Evolutionary conservation across 2,797 vertebrate genomes (phyloP), one percentile per base, ranked within the genome.

Genomic region (Semaprochilodus insignis): DNA sequence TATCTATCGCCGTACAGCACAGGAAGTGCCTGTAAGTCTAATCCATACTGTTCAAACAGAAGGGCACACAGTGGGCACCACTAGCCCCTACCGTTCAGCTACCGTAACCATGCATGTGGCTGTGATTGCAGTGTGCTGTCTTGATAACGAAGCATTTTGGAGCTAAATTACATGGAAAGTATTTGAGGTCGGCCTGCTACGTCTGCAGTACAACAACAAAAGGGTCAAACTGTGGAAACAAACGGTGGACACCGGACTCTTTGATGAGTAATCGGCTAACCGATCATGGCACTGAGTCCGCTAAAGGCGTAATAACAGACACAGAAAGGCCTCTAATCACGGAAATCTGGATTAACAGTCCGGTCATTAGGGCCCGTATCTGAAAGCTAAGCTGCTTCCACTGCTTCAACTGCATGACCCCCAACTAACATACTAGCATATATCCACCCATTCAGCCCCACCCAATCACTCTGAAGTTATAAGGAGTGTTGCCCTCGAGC

Each of bases 41-140:
- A 81, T 74, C 62, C 79, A 74, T 36, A 55, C 73, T 80, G 63
- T 76, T 71, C 48, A 76, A 76, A 76, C 55, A 79, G 34, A 57
- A 31, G 74, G 36, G 14, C 17, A 70, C 13, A 36, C 15, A 44
- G 15, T 54, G 48, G 65, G 3, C 14, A 57, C 5, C 52, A 72
- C 51, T 27, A 48, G 44, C 5, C 69, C 51, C n/a, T 17, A 17
- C 25, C 1, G 52, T 72, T 51, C 25, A 71, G 25, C 44, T 51
- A 44, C 44, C 40, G 44, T 23, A 70, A 48, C 21, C 69, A 17
- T 27, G n/a, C 6, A 8, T 25, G 44, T 52, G 25, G 23, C 25
- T 52, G 11, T 23, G 51, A 72, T 25, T 25, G 11, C n/a, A 14
- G 40, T 25, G 67, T 48, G 44, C 14, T 48, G 67, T 15, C 40